Conservation (phyloP, 2,888 invertebrate genomes). For the Nymphalis polychloros region DNA sequence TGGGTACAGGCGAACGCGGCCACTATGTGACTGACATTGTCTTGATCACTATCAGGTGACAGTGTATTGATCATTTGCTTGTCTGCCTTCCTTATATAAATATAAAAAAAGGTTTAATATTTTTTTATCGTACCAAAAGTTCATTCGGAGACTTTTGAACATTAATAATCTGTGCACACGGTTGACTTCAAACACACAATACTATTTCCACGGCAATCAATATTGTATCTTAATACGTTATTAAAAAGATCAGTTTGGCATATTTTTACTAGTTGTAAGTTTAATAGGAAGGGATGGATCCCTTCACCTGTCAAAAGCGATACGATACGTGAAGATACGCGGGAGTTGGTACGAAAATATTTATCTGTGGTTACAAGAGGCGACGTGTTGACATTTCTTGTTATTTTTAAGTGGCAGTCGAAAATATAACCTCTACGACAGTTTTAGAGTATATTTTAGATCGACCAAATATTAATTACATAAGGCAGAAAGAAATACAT, state of each 20-base stretch:
- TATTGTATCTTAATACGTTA: not conserved
- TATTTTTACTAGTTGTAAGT: not conserved
- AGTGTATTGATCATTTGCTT: not conserved
- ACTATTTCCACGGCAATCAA: slow-evolving; percentile 4
- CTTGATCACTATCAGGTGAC: not conserved
- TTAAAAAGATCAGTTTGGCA: not conserved
- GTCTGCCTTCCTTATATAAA: too few species aligned
- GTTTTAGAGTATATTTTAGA: not conserved
- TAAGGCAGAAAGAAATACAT: not conserved
- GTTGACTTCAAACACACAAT: slow-evolving; percentile 22
- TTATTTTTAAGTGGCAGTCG: not conserved
- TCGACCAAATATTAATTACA: slow-evolving; percentile 1
- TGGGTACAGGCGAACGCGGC: too few species aligned
- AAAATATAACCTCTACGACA: not conserved
- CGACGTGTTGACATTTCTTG: slow-evolving; percentile 30
- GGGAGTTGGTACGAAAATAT: slow-evolving; percentile 28
- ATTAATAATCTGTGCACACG: slow-evolving; percentile 35
- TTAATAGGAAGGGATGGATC: slow-evolving; percentile 19
- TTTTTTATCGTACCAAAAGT: slow-evolving; percentile 17
- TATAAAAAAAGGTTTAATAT: not conserved
- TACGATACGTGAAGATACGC: slow-evolving; percentile 19
- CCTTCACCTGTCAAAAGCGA: slow-evolving; percentile 35
- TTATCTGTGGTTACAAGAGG: slow-evolving; percentile 30
- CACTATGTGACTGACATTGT: too few species aligned
- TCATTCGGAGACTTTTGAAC: slow-evolving; percentile 29